Evolutionary conservation across 2,113 vertebrate species (phyloP).

Genomic region (Alethe castanea): DNA sequence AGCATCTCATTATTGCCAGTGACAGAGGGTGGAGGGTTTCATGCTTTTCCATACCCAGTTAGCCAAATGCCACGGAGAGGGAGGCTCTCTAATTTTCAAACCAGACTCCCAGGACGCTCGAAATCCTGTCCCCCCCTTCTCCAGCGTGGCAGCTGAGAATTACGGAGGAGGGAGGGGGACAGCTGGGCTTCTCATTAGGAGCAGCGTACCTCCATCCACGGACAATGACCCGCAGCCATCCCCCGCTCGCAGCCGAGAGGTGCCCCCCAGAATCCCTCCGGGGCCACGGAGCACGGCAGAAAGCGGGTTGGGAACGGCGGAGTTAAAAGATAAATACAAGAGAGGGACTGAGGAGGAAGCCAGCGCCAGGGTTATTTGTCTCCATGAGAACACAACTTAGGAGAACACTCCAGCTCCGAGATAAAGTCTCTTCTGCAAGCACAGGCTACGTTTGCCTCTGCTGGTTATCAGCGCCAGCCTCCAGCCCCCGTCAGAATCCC

Average conservation of each 20-base stretch:
- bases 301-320: fast-evolving
- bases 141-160: conserved; percentile 23
- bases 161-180: conserved; percentile 10
- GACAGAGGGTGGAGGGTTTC: not conserved
- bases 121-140: not conserved
- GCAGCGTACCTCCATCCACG: fast-evolving
- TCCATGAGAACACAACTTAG: not conserved
- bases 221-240: not conserved
- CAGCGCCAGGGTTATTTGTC: not conserved
- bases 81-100: conserved; percentile 4
- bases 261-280: not conserved
- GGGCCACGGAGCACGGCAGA: not conserved
- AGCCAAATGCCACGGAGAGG: not conserved
- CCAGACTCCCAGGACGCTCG: conserved; percentile 1
- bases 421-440: not conserved
- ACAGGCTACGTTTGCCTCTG: not conserved
- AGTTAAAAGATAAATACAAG: not conserved
- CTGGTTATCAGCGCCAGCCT: not conserved
- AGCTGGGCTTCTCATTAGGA: conserved; percentile 47
- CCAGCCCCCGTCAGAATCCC: not conserved
- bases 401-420: not conserved
- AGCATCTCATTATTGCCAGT: not conserved
- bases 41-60: not conserved
- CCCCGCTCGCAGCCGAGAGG: not conserved
- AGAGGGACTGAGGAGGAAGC: not conserved